Base-by-base conservation (phyloP, 1,140 invertebrate species). In the Papilio xuthus region DNA sequence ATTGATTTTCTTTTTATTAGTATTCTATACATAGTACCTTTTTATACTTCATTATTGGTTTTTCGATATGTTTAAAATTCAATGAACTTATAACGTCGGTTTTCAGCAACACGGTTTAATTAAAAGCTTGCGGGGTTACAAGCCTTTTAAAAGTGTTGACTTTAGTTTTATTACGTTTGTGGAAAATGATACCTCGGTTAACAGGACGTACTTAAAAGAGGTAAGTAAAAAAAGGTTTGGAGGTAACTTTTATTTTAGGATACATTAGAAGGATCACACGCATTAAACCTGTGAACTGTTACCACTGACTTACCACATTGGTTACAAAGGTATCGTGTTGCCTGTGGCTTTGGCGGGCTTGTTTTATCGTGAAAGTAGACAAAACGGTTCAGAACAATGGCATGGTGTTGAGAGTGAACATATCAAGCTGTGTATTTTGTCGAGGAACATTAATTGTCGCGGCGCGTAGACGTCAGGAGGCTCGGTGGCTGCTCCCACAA, bases 401-500 rank as follows among this genome's bases (percentile, higher is more conserved):
- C 71, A 72, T 72, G 41, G 42, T 23, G 44, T 72, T 23, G 71
- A 44, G 18, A 42, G 71, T 44, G 71, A 47, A 47, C 47, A 44
- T 72, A 72, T 44, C 71, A 42, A 72, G 71, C 42, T 75, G 72
- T 56, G 44, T 53, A 75, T 75, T 85, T 88, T 86, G 83, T 83
- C 84, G 81, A 83, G 81, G 71, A 83, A 84, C 82, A 88, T 88
- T 90, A 90, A 86, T 89, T 86, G 78, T 83, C 82, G 83, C 79
- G 83, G 84, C 79, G 77, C 72, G 77, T 67, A 80, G 80, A 81
- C 81, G 82, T 82, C 80, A 85, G 89, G 85, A 87, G 88, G 84
- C 85, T 88, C 85, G 81, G 86, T 88, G 84, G 88, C 90, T 83
- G 83, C 79, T 84, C 83, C 83, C 85, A 90, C 85, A 90, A 88